phyloP scores from a whole-genome alignment of 1,140 invertebrate genomes.

The Cylas formicarius region DNA sequence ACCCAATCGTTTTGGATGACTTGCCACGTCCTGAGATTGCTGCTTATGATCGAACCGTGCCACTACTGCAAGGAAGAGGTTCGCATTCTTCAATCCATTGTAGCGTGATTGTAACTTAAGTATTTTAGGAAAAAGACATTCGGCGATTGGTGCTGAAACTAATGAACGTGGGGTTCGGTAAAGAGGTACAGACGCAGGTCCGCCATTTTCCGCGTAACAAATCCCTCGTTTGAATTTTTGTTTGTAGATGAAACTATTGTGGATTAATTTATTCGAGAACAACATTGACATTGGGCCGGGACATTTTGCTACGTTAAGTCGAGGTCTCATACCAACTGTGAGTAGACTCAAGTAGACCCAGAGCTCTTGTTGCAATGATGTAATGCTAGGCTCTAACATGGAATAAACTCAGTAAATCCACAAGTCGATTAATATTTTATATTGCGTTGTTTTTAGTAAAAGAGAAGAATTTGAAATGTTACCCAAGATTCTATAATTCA shows the following conservation, averaged over 20 bases:
- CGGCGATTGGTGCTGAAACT: neutral
- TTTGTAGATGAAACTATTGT: conserved; percentile 8
- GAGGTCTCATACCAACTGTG: conserved; percentile 10
- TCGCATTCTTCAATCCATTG: neutral
- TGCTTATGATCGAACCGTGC: conserved; percentile 12
- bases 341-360: no score
- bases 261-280: conserved; percentile 4
- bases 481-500: no score
- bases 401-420: no score
- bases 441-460: no score
- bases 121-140: conserved; percentile 5
- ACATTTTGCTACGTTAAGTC: conserved; percentile 1
- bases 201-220: no score
- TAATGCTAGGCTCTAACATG: no score
- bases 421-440: no score
- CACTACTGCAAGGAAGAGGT: conserved; percentile 6
- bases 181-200: conserved; percentile 9
- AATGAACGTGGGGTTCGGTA: neutral
- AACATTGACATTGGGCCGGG: conserved; percentile 11
- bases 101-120: neutral
- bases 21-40: conserved; percentile 11
- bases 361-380: no score
- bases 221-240: no score
- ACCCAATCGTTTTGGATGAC: conserved; percentile 18
- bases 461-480: no score